Evolutionary conservation across 1,140 invertebrate species (phyloP), one percentile per base, ranked within the genome.

Genomic region (Macrosteles quadrilineatus): DNA sequence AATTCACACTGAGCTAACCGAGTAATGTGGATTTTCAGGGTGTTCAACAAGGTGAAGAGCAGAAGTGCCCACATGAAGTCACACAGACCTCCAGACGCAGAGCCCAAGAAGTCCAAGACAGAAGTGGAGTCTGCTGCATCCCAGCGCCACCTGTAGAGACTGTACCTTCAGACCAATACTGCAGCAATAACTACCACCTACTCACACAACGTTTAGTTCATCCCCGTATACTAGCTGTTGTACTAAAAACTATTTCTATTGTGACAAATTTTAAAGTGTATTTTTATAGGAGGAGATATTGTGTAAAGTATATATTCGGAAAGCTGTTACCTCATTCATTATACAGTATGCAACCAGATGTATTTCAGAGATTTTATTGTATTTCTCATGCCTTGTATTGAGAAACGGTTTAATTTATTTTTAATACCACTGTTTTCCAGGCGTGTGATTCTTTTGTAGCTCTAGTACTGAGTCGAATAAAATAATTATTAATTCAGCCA

Each of bases 11-110:
- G n/a, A n/a, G n/a, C n/a, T n/a, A n/a, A n/a, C n/a, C n/a, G n/a
- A n/a, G n/a, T n/a, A n/a, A n/a, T n/a, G n/a, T n/a, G n/a, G 80
- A 75, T 80, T 90, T 87, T 75, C 87, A 97, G 95, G 87, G 90
- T 97, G 82, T 98, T 98, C 87, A 90, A 90, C 83, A 98, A 98
- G 89, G 94, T 98, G 76, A 97, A 97, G 87, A 97, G 95, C 86
- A 89, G 96, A 83, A 97, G 94, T 86, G 95, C 96, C 67, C 96
- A 98, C 84, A 98, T 98, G 96, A 98, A 98, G 85, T 96, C 94
- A 71, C 96, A 98, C 85, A 88, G 92, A 77, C 90, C 91, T 78
- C 87, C 88, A 75, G 90, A 91, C 76, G 84, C 86, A 72, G 88
- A 90, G 74, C 81, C 85, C 40, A 75, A 77, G 66, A 82, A 80